Evolutionary conservation across 2,113 vertebrate species (phyloP).

Genomic region (Quiscalus mexicanus): DNA sequence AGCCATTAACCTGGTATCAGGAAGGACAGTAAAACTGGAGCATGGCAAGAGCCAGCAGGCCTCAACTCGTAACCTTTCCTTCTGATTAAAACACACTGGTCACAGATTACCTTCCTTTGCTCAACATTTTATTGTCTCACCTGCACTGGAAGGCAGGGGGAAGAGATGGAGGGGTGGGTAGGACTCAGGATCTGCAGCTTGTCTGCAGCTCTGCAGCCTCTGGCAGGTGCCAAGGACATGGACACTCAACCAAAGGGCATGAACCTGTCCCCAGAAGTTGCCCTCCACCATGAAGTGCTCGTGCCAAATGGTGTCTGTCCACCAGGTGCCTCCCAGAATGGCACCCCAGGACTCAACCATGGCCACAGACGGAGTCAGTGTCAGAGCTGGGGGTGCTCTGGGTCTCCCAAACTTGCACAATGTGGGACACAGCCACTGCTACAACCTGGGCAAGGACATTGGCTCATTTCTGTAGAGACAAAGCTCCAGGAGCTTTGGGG

Average conservation of each 20-base stretch:
- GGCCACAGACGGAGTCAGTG: not conserved
- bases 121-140: not conserved
- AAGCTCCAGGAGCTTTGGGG: not conserved
- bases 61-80: not conserved
- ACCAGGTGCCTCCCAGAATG: not conserved
- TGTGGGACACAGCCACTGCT: not conserved
- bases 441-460: rapidly evolving
- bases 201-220: not conserved
- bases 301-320: not conserved
- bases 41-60: slow-evolving; percentile 35
- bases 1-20: slow-evolving; percentile 45
- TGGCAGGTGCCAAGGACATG: not conserved
- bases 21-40: slow-evolving; percentile 41
- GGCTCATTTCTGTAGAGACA: not conserved
- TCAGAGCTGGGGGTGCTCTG: not conserved
- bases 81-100: slow-evolving; percentile 26
- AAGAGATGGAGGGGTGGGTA: not conserved
- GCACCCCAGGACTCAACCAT: rapidly evolving
- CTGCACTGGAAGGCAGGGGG: not conserved
- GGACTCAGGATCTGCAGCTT: not conserved
- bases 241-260: rapidly evolving
- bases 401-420: rapidly evolving
- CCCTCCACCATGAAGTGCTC: rapidly evolving
- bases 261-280: rapidly evolving
- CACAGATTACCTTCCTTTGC: slow-evolving; percentile 21